A percentile compares a stretch with the other conserved stretches of the same genome.
These are phyloP conservation scores for Elmis aenea DNA, from an alignment of 2,888 invertebrate species.

Conservation along the genomic window DNA sequence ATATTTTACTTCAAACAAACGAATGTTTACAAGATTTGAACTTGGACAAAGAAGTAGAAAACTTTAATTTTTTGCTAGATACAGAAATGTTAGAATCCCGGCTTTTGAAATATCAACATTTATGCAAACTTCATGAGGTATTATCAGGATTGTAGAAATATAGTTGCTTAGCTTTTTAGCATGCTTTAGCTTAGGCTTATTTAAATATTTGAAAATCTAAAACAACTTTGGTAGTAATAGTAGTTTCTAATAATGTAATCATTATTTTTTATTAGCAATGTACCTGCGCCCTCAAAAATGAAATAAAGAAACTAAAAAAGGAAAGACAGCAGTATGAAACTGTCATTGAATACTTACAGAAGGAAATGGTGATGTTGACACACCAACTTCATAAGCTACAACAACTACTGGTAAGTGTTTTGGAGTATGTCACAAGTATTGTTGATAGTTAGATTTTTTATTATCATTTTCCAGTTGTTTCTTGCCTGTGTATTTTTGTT, in stretches of 20 bases:
- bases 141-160: conserved; percentile 2
- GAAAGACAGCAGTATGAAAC: conserved; percentile 36
- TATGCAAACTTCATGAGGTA: conserved; percentile 36
- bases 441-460: no score
- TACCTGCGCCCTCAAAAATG: conserved; percentile 8
- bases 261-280: conserved; percentile 12
- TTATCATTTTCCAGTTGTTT: no score
- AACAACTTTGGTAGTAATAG: background rate
- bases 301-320: conserved; percentile 28
- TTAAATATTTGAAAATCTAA: background rate
- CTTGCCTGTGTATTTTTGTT: no score
- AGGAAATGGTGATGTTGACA: conserved; percentile 36
- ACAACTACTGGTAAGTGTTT: conserved; percentile 33
- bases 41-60: conserved; percentile 40
- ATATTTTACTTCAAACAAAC: no score
- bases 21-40: conserved; percentile 37
- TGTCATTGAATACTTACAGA: conserved; percentile 33
- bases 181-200: background rate
- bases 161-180: background rate
- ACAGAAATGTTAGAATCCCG: conserved; percentile 36
- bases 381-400: conserved; percentile 36
- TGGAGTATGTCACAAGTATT: no score
- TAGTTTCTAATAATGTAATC: background rate
- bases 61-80: conserved; percentile 40
- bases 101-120: conserved; percentile 37